Base-by-base conservation (phyloP, 2,888 invertebrate genomes). In the Acanthosoma haemorrhoidale region DNA sequence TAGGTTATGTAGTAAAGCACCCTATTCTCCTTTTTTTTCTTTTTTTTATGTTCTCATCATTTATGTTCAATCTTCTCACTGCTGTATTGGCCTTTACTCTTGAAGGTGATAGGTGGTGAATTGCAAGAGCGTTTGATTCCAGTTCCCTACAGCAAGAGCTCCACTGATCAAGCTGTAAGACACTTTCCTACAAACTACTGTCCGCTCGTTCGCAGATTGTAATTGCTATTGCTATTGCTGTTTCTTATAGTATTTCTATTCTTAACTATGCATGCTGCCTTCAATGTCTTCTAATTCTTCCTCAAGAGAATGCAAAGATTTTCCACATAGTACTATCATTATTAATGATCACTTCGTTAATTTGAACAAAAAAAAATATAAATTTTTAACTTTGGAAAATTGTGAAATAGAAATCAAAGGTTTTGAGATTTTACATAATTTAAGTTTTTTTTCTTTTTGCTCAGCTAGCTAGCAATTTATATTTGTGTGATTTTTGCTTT, bases 121-220 rank as follows among this genome's bases (percentile, higher is more conserved):
- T 94, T 94, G 88, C 94, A 96, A 90, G 96, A 96, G 88, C 94
- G 96, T 87, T 93, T 96, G 91, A 96, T 96, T 85, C 95, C 96
- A 86, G 96, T 96, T 86, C 96, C 96, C 85, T 96, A 96, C 92
- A 96, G 96, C 94, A 96, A 96, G 92, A 95, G 94, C 86, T 94
- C 95, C 85, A 96, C 96, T 87, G 96, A 96, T 89, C 96, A 96
- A 92, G 96, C 96, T 94, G 96, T 96, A 96, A 96, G 96, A 90
- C 85, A 85, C 86, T 86, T 75, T 75, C 76, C 75, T 75, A 75
- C 75, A 74, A 75, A 75, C 75, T 78, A 71, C 77, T 75, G 77
- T 76, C 76, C 75, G 77, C 73, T 77, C 75, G 76, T 75, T 77
- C 73, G 76, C 73, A 73, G 71, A 68, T 73, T 72, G 72, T 77